A percentile compares a stretch with the other conserved stretches of the same genome.
These are phyloP conservation scores for Agonopterix arenella DNA, from an alignment of 2,888 invertebrate genomes.

Conservation along the genomic window DNA sequence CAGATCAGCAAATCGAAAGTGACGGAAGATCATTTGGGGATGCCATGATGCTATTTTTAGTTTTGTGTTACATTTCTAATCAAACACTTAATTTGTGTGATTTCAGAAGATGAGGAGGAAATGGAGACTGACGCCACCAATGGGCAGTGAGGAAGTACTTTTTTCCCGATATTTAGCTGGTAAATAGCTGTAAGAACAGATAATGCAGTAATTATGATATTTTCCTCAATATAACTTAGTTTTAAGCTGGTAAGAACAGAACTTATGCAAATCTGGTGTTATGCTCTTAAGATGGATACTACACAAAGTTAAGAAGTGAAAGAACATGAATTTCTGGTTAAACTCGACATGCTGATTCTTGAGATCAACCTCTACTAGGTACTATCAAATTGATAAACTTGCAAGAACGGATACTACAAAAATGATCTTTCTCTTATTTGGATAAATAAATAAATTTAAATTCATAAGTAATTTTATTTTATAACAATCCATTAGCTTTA, in stretches of 20 bases:
- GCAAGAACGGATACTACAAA: constrained; percentile 16
- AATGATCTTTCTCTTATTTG: neutral
- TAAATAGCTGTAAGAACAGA: constrained; percentile 25
- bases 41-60: too few species aligned
- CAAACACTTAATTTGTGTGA: constrained; percentile 17
- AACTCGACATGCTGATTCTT: too few species aligned
- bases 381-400: too few species aligned
- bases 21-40: too few species aligned
- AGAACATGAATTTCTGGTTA: too few species aligned
- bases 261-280: constrained; percentile 20
- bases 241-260: constrained; percentile 53
- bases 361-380: too few species aligned
- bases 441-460: neutral
- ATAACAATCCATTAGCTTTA: neutral
- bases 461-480: neutral
- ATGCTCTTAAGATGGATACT: constrained; percentile 44
- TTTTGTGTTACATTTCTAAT: neutral
- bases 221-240: neutral
- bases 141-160: constrained; percentile 36
- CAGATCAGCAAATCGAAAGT: too few species aligned
- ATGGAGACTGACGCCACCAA: constrained; percentile 65
- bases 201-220: neutral
- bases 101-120: constrained; percentile 71
- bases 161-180: constrained; percentile 10
- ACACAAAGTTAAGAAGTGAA: constrained; percentile 22